Conservation (phyloP, 2,113 vertebrate species). For the Crocuta crocuta region DNA sequence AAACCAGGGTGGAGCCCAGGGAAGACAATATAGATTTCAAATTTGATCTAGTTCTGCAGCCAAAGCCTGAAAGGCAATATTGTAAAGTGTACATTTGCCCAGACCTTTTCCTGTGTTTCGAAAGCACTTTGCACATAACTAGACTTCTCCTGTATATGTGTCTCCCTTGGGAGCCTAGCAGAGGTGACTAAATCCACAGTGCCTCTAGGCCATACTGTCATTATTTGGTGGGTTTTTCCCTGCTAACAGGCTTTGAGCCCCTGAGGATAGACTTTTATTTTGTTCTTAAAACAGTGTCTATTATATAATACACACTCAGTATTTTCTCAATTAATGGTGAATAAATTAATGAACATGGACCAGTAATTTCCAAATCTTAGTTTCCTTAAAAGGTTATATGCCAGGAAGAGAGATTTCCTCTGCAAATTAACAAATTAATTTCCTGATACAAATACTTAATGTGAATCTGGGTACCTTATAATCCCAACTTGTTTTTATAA, state of each 20-base stretch:
- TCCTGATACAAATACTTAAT: conserved; percentile 45
- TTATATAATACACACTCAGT: neutral
- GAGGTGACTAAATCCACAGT: neutral
- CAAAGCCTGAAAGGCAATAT: conserved; percentile 37
- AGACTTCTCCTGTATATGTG: neutral
- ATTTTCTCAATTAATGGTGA: conserved; percentile 30
- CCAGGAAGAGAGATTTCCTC: conserved; percentile 8
- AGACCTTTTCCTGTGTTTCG: conserved; percentile 13
- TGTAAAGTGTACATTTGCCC: neutral
- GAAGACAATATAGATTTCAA: conserved; percentile 33
- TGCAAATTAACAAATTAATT: conserved; percentile 40
- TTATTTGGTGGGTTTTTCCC: conserved; percentile 24
- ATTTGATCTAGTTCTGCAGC: neutral
- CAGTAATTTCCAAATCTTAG: conserved; percentile 41
- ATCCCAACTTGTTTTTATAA: conserved; percentile 14
- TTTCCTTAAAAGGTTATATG: conserved; percentile 56
- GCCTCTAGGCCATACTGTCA: neutral
- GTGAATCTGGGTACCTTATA: conserved; percentile 36
- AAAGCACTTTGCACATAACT: conserved; percentile 18
- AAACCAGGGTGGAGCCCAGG: neutral
- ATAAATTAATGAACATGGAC: conserved; percentile 41
- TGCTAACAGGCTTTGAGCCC: neutral
- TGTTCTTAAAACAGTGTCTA: conserved; percentile 36
- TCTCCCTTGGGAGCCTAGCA: neutral
- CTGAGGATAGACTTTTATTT: conserved; percentile 22